Base-by-base conservation (phyloP, 2,113 vertebrate species). In the Rafetus swinhoei region DNA sequence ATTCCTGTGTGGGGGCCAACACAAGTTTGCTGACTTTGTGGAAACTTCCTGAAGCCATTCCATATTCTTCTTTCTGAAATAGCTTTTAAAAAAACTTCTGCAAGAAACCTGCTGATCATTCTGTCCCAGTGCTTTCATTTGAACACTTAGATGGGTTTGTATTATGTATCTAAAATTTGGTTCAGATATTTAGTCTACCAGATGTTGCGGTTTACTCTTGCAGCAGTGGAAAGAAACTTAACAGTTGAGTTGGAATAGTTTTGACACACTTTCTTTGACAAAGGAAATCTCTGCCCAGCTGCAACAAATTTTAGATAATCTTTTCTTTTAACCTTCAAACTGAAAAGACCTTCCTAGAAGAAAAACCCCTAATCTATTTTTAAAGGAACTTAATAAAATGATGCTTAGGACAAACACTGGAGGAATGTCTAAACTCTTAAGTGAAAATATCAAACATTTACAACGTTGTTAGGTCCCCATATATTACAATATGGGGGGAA, bases 381-480 rank as follows among this genome's bases (percentile, higher is more conserved):
- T 82, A 88, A 80, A 85, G 92, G 84, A 97, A 96, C 97, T 97
- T 97, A 90, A 97, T 96, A 94, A 97, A 97, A 97, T 91, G 16
- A 92, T 91, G 91, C 97, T 97, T 97, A 96, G 94, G 95, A 96
- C 83, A 94, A 96, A 86, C 94, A 95, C 95, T 87, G 93, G 87
- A 94, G 96, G 97, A 96, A 97, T 95, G 97, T 97, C 96, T 95
- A 92, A 93, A 96, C 90, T 95, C 90, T 94, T 96, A 94, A 93
- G 96, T 96, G 95, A 95, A 96, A 96, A 96, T 92, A 95, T 96
- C 96, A 88, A 77, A 35, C 74, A 45, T 45, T 45, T 45, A 45
- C 45, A 6, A 45, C 45, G 72, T 1, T 45, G 0, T 53, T 92
- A 95, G 35, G 69, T 55, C 86, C 91, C 60, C 92, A 74, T 95